Conservation (phyloP, 2,888 invertebrate species). For the Ctenicera cuprea region DNA sequence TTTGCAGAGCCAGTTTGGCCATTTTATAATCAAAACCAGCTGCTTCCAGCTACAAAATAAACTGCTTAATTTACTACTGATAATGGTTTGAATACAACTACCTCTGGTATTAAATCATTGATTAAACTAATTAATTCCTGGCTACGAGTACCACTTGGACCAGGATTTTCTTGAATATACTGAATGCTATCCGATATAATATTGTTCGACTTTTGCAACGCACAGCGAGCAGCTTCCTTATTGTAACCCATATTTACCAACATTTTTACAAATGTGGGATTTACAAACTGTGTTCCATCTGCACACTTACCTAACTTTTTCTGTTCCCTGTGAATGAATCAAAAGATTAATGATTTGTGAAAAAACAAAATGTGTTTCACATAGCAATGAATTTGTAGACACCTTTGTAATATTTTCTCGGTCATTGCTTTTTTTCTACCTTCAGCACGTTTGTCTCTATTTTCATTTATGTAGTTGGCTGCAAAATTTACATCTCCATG, state of each 20-base stretch:
- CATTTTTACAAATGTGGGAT: constrained; percentile 73
- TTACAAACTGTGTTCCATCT: constrained; percentile 76
- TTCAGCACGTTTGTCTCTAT: constrained; percentile 73
- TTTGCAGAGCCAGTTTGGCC: constrained; percentile 75
- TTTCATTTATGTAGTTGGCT: constrained; percentile 79
- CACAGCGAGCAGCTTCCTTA: constrained; percentile 76
- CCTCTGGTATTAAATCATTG: constrained; percentile 68
- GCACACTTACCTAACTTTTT: constrained; percentile 77
- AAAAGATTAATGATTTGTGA: no score
- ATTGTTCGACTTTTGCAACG: constrained; percentile 81
- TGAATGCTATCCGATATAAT: constrained; percentile 81
- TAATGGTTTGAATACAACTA: constrained; percentile 39
- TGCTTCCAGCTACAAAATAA: constrained; percentile 72
- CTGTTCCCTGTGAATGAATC: constrained; percentile 69
- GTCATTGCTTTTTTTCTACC: constrained; percentile 74
- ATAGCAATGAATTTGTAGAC: constrained; percentile 54
- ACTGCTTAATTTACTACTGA: constrained; percentile 11
- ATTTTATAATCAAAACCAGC: constrained; percentile 78
- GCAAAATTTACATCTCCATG: constrained; percentile 78
- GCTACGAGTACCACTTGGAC: constrained; percentile 70
- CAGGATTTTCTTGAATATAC: constrained; percentile 78
- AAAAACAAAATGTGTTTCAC: no score
- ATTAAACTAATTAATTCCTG: constrained; percentile 65
- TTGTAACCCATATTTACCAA: constrained; percentile 83
- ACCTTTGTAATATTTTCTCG: constrained; percentile 71